Evolutionary conservation across 2,797 vertebrate genomes (phyloP).

Genomic region (Lindbergichthys nudifrons): DNA sequence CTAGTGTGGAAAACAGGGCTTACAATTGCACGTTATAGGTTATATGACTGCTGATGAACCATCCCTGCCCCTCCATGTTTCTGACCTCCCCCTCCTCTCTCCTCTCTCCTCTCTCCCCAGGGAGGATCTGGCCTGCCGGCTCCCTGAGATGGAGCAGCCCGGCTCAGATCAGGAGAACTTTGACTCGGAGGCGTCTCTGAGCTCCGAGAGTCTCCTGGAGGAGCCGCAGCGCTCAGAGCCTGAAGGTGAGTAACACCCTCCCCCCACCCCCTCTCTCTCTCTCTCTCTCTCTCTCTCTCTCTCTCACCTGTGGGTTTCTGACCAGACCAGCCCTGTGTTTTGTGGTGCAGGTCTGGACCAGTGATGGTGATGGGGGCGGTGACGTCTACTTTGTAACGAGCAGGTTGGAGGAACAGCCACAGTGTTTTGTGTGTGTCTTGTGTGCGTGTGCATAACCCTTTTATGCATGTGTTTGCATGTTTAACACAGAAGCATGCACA

Average conservation of each 20-base stretch:
- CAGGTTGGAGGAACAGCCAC: constrained; percentile 81
- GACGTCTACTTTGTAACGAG: constrained; percentile 83
- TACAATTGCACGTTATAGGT: no score
- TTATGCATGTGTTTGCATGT: constrained; percentile 61
- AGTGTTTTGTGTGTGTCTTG: constrained; percentile 48
- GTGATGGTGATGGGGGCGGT: constrained; percentile 81
- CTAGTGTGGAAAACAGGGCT: no score
- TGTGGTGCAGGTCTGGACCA: constrained; percentile 87
- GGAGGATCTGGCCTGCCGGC: constrained; percentile 94
- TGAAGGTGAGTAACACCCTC: constrained; percentile 92
- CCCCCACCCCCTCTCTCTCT: constrained; percentile 54
- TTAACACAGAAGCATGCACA: constrained; percentile 59
- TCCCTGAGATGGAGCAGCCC: constrained; percentile 95
- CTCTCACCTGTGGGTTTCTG: constrained; percentile 75
- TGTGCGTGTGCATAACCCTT: constrained; percentile 31
- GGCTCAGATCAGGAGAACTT: constrained; percentile 96
- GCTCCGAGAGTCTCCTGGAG: constrained; percentile 95
- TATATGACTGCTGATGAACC: no score
- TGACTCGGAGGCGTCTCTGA: constrained; percentile 94
- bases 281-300: constrained; percentile 59
- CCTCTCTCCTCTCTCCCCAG: constrained; percentile 70
- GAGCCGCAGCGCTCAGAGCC: constrained; percentile 86
- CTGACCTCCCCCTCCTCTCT: neutral
- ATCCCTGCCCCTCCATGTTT: no score
- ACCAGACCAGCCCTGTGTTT: constrained; percentile 77